A percentile compares a stretch with the other conserved stretches of the same genome.
phyloP scores from a whole-genome alignment of 2,797 vertebrate species.

The Menidia menidia region DNA sequence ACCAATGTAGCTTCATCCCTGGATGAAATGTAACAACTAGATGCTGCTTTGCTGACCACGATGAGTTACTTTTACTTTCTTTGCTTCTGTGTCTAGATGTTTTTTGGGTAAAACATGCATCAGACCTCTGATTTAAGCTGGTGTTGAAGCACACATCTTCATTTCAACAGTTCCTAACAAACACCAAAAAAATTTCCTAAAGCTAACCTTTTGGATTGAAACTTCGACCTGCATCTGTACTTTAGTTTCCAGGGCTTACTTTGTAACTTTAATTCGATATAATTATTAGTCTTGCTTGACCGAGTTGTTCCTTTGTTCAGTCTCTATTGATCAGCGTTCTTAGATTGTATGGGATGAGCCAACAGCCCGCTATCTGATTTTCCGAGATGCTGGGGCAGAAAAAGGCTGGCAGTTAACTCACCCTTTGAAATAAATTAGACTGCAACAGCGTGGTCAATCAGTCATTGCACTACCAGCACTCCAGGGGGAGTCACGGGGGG shows the following conservation, averaged over 20 bases:
- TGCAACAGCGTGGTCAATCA: conserved; percentile 22
- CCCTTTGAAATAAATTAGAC: conserved; percentile 38
- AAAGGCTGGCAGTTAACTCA: conserved; percentile 37
- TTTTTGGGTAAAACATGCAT: neutral
- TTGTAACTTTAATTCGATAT: neutral
- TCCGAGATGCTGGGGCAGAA: conserved; percentile 30
- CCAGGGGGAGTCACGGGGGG: conserved; percentile 22
- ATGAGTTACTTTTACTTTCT: neutral
- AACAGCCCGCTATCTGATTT: conserved; percentile 42
- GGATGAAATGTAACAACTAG: neutral
- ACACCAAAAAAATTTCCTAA: neutral
- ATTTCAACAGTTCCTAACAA: too few species aligned
- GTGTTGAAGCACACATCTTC: neutral
- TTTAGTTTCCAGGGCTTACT: neutral
- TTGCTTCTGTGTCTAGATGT: neutral
- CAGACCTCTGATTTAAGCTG: neutral
- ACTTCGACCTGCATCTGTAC: neutral
- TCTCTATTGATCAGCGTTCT: neutral
- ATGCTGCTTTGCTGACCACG: neutral
- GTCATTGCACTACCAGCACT: conserved; percentile 26
- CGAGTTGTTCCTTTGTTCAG: conserved; percentile 1
- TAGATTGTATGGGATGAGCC: conserved; percentile 18
- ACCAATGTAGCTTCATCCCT: too few species aligned
- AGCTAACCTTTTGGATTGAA: neutral
- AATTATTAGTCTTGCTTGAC: conserved; percentile 7